These are phyloP conservation scores for Phoenicopterus ruber DNA, from an alignment of 2,113 vertebrate species.

Conservation along the genomic window DNA sequence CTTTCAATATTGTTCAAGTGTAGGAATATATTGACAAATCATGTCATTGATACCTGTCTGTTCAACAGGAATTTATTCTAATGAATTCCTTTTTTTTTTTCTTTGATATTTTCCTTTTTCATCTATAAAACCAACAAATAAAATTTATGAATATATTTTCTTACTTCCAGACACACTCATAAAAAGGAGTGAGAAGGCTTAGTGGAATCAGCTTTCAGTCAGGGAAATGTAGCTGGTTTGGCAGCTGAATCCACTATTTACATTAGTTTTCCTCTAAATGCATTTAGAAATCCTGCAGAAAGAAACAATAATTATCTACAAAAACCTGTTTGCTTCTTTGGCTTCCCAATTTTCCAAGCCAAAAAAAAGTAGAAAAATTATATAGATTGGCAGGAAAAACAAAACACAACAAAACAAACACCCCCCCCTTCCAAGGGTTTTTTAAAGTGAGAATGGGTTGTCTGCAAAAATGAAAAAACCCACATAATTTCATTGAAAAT, in stretches of 20 bases:
- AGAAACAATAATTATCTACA: background rate
- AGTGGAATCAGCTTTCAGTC: background rate
- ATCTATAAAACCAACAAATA: background rate
- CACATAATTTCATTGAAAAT: background rate
- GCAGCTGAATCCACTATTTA: background rate
- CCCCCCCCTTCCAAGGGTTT: rapidly evolving
- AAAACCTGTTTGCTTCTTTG: background rate
- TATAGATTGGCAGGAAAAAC: background rate
- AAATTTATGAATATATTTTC: background rate
- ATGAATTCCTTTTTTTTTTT: background rate
- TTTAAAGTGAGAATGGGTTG: background rate
- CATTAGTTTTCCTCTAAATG: background rate
- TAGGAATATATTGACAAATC: background rate
- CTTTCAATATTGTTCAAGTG: background rate
- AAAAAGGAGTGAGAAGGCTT: background rate
- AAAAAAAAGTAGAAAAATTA: background rate
- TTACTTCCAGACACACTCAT: background rate
- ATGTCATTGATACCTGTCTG: background rate
- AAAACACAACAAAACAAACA: background rate
- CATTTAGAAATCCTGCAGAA: background rate
- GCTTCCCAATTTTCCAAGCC: background rate
- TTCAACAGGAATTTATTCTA: background rate
- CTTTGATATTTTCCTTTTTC: background rate
- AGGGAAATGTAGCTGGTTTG: background rate
- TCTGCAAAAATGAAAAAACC: background rate